Evolutionary conservation across 2,113 vertebrate genomes (phyloP), one percentile per base, ranked within the genome.

Genomic region (Cariama cristata): DNA sequence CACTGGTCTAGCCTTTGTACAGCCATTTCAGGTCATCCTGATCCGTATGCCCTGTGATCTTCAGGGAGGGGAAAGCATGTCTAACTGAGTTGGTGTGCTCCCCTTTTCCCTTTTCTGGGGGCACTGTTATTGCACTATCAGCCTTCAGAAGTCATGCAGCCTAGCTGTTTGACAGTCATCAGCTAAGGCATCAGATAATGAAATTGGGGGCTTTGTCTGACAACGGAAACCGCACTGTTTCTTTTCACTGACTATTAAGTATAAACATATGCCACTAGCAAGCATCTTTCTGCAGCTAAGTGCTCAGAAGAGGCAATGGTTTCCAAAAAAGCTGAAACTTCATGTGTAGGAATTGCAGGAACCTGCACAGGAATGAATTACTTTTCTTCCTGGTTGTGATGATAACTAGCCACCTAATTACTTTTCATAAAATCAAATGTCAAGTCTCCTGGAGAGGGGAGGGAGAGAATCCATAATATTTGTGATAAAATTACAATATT

Each of bases 101-200:
- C 27, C 0, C 0, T 63, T 66, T 55, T 30, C 32, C 18, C 19
- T 52, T 11, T 62, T 82, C 42, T 64, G 42, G 5, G 13, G 27
- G 27, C 19, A 59, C 8, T 50, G 47, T 21, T 76, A 40, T n/a
- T 55, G 71, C 20, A 23, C 17, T 30, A 27, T 14, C 23, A 66
- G 22, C 40, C 19, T 85, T 49, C 68, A 49, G 44, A 55, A 69
- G 50, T 45, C 66, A 27, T 28, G 38, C 33, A 69, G 60, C 21
- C 38, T 42, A 21, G 33, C 45, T 59, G 12, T 15, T 33, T n/a
- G 52, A 71, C 71, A 73, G 55, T 62, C 45, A 26, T 44, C 20
- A 35, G 33, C 11, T 32, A 52, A 90, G 33, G 27, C 16, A 38
- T 24, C 22, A 11, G 35, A 8, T 64, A 33, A 55, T 42, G 67